Evolutionary conservation across 2,797 vertebrate species (phyloP).

Genomic region (Artibeus lituratus): DNA sequence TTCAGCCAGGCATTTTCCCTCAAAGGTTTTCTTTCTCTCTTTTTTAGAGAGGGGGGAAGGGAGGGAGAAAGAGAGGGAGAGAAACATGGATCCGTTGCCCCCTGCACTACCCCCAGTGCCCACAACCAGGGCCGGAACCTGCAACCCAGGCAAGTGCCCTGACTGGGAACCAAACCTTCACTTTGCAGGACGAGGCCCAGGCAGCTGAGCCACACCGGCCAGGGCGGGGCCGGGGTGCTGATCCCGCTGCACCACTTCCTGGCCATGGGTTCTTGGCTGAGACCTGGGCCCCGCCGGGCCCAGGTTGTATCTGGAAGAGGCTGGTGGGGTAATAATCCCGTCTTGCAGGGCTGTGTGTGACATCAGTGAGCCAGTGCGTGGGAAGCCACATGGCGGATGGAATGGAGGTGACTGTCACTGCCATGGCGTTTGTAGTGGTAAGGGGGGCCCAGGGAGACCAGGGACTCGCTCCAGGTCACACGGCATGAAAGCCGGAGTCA

Average conservation of each 20-base stretch:
- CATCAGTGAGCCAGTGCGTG: accelerated
- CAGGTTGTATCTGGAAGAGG: accelerated
- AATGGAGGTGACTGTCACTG: accelerated
- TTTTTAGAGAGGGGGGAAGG: background rate
- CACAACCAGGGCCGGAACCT: too few relatives aligned
- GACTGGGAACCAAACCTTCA: background rate
- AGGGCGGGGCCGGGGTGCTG: background rate
- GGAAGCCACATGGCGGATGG: background rate
- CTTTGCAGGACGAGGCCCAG: background rate
- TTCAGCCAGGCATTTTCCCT: background rate
- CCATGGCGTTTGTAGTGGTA: background rate
- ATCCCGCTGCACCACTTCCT: background rate
- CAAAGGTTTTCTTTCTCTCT: background rate
- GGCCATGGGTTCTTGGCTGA: background rate
- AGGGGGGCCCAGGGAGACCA: too few relatives aligned
- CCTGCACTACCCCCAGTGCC: too few relatives aligned
- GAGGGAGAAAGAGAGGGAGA: background rate
- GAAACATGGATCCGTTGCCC: background rate
- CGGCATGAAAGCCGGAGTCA: background rate
- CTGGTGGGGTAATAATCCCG: accelerated
- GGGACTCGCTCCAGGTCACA: background rate
- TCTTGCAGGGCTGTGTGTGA: background rate
- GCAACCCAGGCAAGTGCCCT: background rate
- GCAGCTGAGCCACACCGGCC: background rate
- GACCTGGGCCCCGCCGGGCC: background rate